Evolutionary conservation across 2,888 invertebrate genomes (phyloP).

Genomic region (Macrophya alboannulata): DNA sequence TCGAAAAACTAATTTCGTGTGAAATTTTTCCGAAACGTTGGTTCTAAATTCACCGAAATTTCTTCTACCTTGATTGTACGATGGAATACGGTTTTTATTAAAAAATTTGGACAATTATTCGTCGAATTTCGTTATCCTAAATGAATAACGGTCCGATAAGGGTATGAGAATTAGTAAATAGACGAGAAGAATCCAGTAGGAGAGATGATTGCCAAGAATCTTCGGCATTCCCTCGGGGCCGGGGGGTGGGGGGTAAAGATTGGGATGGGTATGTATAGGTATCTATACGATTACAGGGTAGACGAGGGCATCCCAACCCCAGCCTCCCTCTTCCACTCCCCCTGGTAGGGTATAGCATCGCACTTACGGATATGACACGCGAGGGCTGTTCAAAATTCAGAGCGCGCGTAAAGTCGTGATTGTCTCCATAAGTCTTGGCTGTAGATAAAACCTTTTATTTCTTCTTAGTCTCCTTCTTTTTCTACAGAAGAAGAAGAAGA

Average conservation of each 20-base stretch:
- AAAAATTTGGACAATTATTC: not conserved
- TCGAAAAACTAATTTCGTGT: not conserved
- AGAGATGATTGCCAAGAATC: conserved; percentile 13
- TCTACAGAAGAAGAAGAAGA: not conserved
- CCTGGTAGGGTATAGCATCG: not conserved
- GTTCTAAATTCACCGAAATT: not conserved
- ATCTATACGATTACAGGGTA: conserved; percentile 19
- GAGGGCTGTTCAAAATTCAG: conserved; percentile 53
- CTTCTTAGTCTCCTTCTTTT: not conserved
- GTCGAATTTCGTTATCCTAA: not conserved
- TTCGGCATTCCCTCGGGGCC: not conserved
- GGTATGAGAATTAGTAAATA: conserved; percentile 1
- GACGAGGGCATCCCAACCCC: conserved; percentile 10
- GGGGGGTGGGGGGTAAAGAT: not conserved
- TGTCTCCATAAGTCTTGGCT: conserved; percentile 56
- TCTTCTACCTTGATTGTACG: not conserved
- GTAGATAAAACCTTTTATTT: conserved; percentile 56
- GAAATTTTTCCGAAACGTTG: not conserved
- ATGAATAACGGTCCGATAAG: not conserved
- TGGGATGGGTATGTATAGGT: not conserved
- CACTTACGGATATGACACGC: conserved; percentile 54
- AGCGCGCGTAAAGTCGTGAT: conserved; percentile 51
- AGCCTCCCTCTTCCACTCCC: not conserved
- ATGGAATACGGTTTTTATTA: not conserved
- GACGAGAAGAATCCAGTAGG: conserved; percentile 1